These are phyloP conservation scores for Tinea trinotella DNA, from an alignment of 2,888 invertebrate species.

Conservation along the genomic window DNA sequence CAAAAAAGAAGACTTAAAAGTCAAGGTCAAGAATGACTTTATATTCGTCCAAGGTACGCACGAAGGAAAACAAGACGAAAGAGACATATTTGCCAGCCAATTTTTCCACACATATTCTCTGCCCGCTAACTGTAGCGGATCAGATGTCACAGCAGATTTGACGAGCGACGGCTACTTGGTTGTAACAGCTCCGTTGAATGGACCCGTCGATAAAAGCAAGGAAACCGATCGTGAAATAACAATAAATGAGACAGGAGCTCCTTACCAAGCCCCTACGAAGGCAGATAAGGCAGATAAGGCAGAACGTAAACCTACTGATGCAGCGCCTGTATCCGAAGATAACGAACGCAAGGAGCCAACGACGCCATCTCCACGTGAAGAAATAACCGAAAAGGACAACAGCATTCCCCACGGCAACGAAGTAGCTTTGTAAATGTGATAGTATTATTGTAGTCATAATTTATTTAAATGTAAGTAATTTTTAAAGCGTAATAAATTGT, in stretches of 20 bases:
- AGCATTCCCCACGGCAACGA: constrained; percentile 53
- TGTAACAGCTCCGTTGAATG: constrained; percentile 45
- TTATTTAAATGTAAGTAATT: constrained; percentile 37
- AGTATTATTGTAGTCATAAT: constrained; percentile 14
- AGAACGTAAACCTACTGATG: constrained; percentile 23
- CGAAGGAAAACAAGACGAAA: constrained; percentile 50
- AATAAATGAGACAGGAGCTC: constrained; percentile 42
- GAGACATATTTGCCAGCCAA: constrained; percentile 55
- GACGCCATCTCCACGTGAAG: constrained; percentile 41
- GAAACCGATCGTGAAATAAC: constrained; percentile 44
- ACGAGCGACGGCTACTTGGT: constrained; percentile 44
- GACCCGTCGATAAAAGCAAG: constrained; percentile 29
- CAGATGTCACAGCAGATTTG: constrained; percentile 46
- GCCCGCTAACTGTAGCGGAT: constrained; percentile 46
- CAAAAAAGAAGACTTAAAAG: constrained; percentile 50
- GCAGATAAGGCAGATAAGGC: constrained; percentile 24
- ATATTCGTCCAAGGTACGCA: constrained; percentile 57
- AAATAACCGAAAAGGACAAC: constrained; percentile 49
- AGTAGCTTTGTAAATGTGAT: constrained; percentile 26
- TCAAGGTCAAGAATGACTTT: constrained; percentile 53
- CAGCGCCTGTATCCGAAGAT: constrained; percentile 24
- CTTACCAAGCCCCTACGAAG: constrained; percentile 30
- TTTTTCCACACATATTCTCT: constrained; percentile 63
- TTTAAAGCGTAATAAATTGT: constrained; percentile 48
- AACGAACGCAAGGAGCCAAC: constrained; percentile 46